A percentile compares a stretch with the other conserved stretches of the same genome.
Evolutionary conservation across 2,113 vertebrate species (phyloP).

Genomic region (Columbina picui): DNA sequence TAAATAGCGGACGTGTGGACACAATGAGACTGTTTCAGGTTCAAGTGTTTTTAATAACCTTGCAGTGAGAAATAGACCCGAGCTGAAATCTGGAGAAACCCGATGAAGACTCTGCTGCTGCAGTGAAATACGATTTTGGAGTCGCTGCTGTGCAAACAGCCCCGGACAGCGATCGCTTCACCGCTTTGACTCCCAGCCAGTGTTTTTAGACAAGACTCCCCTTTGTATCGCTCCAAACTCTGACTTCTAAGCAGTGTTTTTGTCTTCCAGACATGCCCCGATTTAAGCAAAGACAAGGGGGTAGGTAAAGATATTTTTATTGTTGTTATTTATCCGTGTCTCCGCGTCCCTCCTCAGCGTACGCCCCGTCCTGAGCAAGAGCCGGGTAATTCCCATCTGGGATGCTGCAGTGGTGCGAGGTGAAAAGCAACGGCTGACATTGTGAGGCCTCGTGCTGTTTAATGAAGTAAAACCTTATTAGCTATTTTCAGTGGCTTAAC

Average conservation of each 20-base stretch:
- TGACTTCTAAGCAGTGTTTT: not conserved
- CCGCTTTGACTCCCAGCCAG: conserved; percentile 6
- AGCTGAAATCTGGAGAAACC: conserved; percentile 41
- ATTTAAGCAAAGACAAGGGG: not conserved
- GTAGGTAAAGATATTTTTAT: not conserved
- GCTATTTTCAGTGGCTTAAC: not conserved
- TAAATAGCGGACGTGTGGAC: conserved; percentile 51
- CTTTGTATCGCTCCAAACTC: not conserved
- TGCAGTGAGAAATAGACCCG: not conserved
- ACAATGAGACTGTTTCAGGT: conserved; percentile 63
- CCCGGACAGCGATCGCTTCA: not conserved
- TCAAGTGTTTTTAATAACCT: conserved; percentile 64
- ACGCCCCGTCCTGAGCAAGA: rapidly evolving
- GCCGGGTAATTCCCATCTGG: not conserved
- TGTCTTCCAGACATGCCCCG: conserved; percentile 23
- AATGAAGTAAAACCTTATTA: not conserved
- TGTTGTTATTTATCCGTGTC: not conserved
- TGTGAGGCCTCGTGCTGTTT: not conserved
- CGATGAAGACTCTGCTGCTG: conserved; percentile 42
- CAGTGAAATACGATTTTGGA: conserved; percentile 36
- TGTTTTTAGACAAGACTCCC: not conserved
- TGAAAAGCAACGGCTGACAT: not conserved
- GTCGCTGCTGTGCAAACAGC: conserved; percentile 41
- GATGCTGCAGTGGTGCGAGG: not conserved
- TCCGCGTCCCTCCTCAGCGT: rapidly evolving